Evolutionary conservation across 2,888 invertebrate species (phyloP), one percentile per base, ranked within the genome.

Genomic region (Tipula unca): DNA sequence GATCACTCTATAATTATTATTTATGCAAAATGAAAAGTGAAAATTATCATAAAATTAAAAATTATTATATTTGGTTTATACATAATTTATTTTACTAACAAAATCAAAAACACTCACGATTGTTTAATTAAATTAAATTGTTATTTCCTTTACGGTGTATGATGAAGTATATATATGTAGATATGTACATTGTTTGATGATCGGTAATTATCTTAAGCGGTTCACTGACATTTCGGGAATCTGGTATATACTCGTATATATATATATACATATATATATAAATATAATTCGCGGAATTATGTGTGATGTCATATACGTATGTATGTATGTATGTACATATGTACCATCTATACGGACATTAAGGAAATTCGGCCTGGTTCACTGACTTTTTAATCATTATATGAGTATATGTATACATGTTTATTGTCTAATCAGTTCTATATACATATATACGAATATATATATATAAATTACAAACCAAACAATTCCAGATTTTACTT

Each of bases 401-500:
- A 69, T 25, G 25, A 69, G 69, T 69, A 69, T 25, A 69, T 69
- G 8, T 32, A 32, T 32, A 69, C 69, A 69, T 25, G 20, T 69
- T 25, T 69, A 69, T 25, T 25, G 69, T 69, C 69, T 69, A 69
- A 69, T 69, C 25, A 25, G 69, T 69, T 69, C 69, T 25, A 69
- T 0, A 42, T 35, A 35, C 35, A 4, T 6, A 6, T n/a, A n/a
- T n/a, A n/a, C n/a, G n/a, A n/a, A n/a, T n/a, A n/a, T 35, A 35
- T 35, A 4, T 35, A 4, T 42, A 25, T 69, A 69, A 69, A 25
- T 69, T 69, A 69, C 4, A 48, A 48, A 10, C 69, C 69, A 69
- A 69, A 69, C 69, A 69, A 69, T 69, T 69, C 69, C 69, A 69
- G 69, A 69, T 69, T 69, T 20, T 69, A 69, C 69, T 69, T 69